Evolutionary conservation across 2,888 invertebrate species (phyloP).

Genomic region (Philaethria dido): DNA sequence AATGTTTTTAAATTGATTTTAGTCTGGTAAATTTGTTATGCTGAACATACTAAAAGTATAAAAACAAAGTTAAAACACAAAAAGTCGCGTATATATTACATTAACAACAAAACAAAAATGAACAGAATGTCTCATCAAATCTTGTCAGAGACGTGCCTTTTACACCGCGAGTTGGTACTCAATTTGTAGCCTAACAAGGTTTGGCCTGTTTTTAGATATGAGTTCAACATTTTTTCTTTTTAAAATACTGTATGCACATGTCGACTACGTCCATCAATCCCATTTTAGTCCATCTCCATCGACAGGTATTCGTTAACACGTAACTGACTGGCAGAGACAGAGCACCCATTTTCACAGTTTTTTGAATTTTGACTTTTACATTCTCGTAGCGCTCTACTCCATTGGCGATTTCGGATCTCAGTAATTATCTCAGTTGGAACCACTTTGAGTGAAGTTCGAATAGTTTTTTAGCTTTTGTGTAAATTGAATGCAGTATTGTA

Average conservation of each 20-base stretch:
- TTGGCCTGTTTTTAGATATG: constrained; percentile 5
- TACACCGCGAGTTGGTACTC: background rate
- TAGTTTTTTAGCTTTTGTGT: constrained; percentile 15
- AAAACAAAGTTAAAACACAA: too few species aligned
- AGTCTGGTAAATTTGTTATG: too few species aligned
- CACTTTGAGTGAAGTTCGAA: constrained; percentile 14
- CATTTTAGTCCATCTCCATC: constrained; percentile 68
- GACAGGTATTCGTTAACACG: constrained; percentile 64
- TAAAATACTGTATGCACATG: background rate
- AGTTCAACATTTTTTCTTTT: background rate
- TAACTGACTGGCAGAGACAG: constrained; percentile 48
- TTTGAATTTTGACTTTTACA: constrained; percentile 21
- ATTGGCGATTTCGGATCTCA: constrained; percentile 31
- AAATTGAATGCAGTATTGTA: background rate
- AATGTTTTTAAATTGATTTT: too few species aligned
- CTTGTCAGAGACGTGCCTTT: constrained; percentile 7
- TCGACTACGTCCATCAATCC: constrained; percentile 47
- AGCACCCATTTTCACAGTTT: constrained; percentile 29
- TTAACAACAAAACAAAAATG: background rate
- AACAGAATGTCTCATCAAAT: background rate
- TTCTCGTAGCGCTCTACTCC: constrained; percentile 19
- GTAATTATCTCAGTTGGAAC: constrained; percentile 29
- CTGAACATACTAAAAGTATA: too few species aligned
- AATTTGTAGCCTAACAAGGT: constrained; percentile 12
- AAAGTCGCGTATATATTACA: background rate